Conservation (phyloP, 2,888 invertebrate genomes). For the Hirtodrosophila confusa region DNA sequence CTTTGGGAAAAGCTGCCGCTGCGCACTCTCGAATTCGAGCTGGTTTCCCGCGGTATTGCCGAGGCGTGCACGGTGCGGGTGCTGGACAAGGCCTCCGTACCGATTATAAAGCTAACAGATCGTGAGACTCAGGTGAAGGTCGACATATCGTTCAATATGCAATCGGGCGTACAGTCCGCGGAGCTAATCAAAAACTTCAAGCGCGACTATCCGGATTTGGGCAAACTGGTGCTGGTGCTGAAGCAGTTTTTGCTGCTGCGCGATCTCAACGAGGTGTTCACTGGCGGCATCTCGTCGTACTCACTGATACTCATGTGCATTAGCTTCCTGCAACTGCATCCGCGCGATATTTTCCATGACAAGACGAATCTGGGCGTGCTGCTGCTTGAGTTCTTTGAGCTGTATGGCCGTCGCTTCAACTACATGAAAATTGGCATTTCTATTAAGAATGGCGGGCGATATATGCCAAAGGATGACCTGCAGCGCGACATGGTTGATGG, state of each 20-base stretch:
- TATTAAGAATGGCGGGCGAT: constrained; percentile 96
- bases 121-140: constrained; percentile 92
- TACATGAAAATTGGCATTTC: constrained; percentile 94
- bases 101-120: constrained; percentile 98
- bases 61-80: constrained; percentile 96
- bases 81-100: constrained; percentile 98
- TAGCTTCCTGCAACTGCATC: constrained; percentile 97
- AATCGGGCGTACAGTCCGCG: constrained; percentile 98
- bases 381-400: constrained; percentile 98
- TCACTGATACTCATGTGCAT: constrained; percentile 99
- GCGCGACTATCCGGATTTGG: constrained; percentile 93
- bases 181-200: constrained; percentile 97
- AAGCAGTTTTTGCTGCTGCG: constrained; percentile 99
- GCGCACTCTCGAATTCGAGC: constrained; percentile 94
- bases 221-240: constrained; percentile 97
- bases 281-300: constrained; percentile 99
- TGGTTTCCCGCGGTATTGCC: constrained; percentile 95
- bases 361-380: constrained; percentile 94
- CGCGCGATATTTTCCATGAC: constrained; percentile 90
- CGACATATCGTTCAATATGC: constrained; percentile 99
- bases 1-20: constrained; percentile 96
- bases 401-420: constrained; percentile 98
- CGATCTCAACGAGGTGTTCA: constrained; percentile 99
- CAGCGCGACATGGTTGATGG: constrained; percentile 97
- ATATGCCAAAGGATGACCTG: constrained; percentile 96